phyloP scores from a whole-genome alignment of 2,888 invertebrate genomes.

The Sarcophaga variegata region DNA sequence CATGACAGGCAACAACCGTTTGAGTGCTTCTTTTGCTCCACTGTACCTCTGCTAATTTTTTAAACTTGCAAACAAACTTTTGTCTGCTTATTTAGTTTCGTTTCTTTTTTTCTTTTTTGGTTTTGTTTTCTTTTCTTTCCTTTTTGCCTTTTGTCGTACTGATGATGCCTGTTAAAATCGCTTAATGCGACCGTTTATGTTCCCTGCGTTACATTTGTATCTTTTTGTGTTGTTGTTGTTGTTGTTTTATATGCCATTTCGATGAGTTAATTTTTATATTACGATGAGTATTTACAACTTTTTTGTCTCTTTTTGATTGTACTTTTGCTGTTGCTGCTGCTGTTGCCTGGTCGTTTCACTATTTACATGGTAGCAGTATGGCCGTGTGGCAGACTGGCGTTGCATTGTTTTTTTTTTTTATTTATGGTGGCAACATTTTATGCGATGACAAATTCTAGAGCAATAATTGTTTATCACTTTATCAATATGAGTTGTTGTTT shows the following conservation, averaged over 20 bases:
- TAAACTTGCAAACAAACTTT: not conserved
- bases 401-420: constrained; percentile 8
- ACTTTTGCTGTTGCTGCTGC: not conserved
- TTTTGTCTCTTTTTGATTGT: constrained; percentile 4
- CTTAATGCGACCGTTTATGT: constrained; percentile 32
- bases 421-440: constrained; percentile 61
- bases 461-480: constrained; percentile 67
- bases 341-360: not conserved
- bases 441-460: constrained; percentile 66
- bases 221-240: not conserved
- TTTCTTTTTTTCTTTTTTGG: too few relatives aligned
- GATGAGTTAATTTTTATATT: constrained; percentile 55
- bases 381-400: not conserved
- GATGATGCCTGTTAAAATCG: constrained; percentile 17
- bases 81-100: not conserved
- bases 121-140: not conserved
- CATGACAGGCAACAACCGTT: too few relatives aligned
- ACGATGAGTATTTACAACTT: constrained; percentile 29
- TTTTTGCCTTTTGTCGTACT: constrained; percentile 3
- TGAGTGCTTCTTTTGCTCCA: not conserved
- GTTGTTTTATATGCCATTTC: constrained; percentile 13
- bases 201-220: constrained; percentile 7
- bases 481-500: constrained; percentile 44
- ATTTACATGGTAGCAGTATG: constrained; percentile 40
- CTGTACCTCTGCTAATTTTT: constrained; percentile 4